Conservation (phyloP, 2,888 invertebrate species). For the Leptinotarsa peninsularis region DNA sequence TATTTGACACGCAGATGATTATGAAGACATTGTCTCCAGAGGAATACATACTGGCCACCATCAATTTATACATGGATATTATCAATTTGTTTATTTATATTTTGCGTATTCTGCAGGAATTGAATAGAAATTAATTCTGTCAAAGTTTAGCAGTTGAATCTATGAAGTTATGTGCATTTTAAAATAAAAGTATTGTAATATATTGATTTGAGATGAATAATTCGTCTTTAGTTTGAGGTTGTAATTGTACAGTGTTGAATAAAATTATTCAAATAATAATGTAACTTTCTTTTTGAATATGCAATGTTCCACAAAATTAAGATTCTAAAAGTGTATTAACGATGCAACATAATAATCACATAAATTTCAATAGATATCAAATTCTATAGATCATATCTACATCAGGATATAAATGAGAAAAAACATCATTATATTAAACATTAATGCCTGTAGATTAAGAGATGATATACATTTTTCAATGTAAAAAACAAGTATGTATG, state of each 20-base stretch:
- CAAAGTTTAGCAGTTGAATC: not conserved
- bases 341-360: too few species aligned
- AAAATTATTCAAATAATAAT: not conserved
- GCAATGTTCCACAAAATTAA: too few species aligned
- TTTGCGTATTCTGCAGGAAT: constrained; percentile 75
- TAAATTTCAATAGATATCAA: too few species aligned
- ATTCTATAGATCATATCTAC: too few species aligned
- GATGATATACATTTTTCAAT: too few species aligned
- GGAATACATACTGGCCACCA: constrained; percentile 81
- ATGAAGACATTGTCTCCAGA: constrained; percentile 79
- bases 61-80: constrained; percentile 89
- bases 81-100: constrained; percentile 87
- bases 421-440: too few species aligned
- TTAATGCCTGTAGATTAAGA: too few species aligned
- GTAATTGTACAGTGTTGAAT: constrained; percentile 8
- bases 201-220: constrained; percentile 2
- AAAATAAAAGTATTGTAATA: constrained; percentile 8
- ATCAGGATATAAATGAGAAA: too few species aligned
- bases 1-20: constrained; percentile 87
- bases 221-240: not conserved
- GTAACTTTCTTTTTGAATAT: not conserved
- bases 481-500: too few species aligned
- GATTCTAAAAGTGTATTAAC: too few species aligned
- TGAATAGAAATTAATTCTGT: constrained; percentile 38
- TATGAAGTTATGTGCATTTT: not conserved